Evolutionary conservation across 2,113 vertebrate species (phyloP), one percentile per base, ranked within the genome.

Genomic region (Xenopus laevis): DNA sequence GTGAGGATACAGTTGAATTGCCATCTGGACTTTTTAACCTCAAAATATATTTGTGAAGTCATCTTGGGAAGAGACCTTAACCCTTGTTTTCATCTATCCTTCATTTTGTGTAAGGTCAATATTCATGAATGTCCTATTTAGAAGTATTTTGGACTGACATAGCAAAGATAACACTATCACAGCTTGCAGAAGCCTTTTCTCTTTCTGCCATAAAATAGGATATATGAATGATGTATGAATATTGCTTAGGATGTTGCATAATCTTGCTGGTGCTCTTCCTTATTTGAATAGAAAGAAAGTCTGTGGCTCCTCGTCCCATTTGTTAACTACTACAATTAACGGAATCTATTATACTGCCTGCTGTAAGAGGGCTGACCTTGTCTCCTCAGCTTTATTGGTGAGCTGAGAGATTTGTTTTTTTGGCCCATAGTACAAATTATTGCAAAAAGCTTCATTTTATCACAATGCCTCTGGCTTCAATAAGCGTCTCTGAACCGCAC

Each of bases 21-120:
- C 89, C 91, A 91, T 92, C 91, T 92, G 91, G 90, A 89, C 90
- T 90, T 90, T 92, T 90, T 91, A 92, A 91, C 90, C 91, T 89
- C 78, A 84, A 87, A 89, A 88, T 92, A 89, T 91, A 90, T 91
- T 91, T 92, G 86, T 82, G 72, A 90, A 83, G 83, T 85, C 65
- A 88, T 80, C 85, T 79, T 88, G 85, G 86, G 87, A 89, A 87
- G 82, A 87, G 87, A 87, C 83, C 84, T 90, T 91, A 90, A 90
- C 87, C 84, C 87, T 88, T 91, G 85, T 81, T 92, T 92, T 92
- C 85, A 91, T 88, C 86, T 90, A 79, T 77, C 75, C 62, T 78
- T 78, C 79, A 15, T 86, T 83, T 81, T 83, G 78, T 82, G 11
- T 13, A 75, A 69, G 47, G 74, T 69, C 66, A 76, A 63, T 68